Evolutionary conservation across 2,888 invertebrate species (phyloP), one percentile per base, ranked within the genome.

Genomic region (Dioctria linearis): DNA sequence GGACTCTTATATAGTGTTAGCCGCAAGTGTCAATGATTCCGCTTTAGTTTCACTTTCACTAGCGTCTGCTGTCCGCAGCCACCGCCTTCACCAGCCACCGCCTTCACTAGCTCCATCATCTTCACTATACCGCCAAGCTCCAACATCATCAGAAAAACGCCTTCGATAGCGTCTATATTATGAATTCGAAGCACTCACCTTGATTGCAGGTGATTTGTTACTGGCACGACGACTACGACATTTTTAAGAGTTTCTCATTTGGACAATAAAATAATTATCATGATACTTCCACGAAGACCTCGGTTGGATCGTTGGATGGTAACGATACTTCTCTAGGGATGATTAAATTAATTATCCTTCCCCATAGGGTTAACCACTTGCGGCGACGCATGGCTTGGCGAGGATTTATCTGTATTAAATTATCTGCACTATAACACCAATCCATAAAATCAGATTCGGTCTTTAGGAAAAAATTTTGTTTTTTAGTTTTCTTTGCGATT

Each of bases 41-140:
- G 25, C 25, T 25, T 76, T 76, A 63, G 76, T 76, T 73, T 76
- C 76, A 76, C 76, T 76, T 76, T 76, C 76, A 76, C 76, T 76
- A 46, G 25, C 63, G 46, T 25, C 25, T 25, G 25, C 25, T 25
- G 25, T 25, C 25, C 25, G 25, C 25, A 0, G n/a, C 51, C 9
- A 8, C 9, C 51, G 51, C 4, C 25, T 25, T 25, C 2, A 25
- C 25, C 25, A 25, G 1, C 25, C 25, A 25, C 2, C 25, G 2
- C 2, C 25, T 25, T 25, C 25, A 25, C 25, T 25, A 25, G 25
- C 25, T 25, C 51, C 51, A 11, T 3, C 51, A 51, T 25, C 25
- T 5, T 13, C 63, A 5, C n/a, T n/a, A n/a, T 51, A 11, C 51
- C 51, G 51, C 51, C 9, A 51, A 25, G 25, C 25, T 25, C 51